These are phyloP conservation scores for Brachystomella parvula DNA, from an alignment of 1,140 invertebrate genomes.

Conservation along the genomic window DNA sequence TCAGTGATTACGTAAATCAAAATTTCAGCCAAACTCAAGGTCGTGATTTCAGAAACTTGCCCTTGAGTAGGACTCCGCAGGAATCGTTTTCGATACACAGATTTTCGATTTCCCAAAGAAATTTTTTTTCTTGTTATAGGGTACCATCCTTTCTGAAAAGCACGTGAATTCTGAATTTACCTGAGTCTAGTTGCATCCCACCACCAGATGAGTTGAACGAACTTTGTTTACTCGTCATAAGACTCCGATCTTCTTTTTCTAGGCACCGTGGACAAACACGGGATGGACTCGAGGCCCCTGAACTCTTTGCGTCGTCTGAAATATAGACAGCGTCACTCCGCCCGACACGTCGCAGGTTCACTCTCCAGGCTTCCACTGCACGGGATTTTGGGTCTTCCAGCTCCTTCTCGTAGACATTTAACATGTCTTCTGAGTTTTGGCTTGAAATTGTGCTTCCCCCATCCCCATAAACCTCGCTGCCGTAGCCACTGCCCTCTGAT, in stretches of 20 bases:
- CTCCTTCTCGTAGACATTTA: not conserved
- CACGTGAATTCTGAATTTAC: no score
- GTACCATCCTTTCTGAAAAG: no score
- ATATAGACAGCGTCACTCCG: constrained; percentile 34
- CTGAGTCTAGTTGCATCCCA: not conserved
- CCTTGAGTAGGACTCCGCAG: no score
- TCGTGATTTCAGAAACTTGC: no score
- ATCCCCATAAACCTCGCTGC: constrained; percentile 34
- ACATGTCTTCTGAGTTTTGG: constrained; percentile 21
- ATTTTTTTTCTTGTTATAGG: no score
- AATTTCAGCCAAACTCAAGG: no score
- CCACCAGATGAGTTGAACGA: not conserved
- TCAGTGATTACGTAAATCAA: no score
- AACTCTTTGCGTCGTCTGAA: constrained; percentile 35
- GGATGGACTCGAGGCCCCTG: constrained; percentile 28
- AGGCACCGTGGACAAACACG: constrained; percentile 30
- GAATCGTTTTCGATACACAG: no score
- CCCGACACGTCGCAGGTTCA: constrained; percentile 23
- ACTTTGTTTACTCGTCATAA: not conserved
- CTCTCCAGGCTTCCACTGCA: constrained; percentile 16
- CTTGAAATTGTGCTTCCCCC: constrained; percentile 28
- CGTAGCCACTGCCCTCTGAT: constrained; percentile 18
- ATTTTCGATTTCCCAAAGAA: no score
- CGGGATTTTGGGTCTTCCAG: not conserved
- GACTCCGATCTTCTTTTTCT: constrained; percentile 23